Conservation (phyloP, 2,888 invertebrate species). For the Drosophila niveifrons region DNA sequence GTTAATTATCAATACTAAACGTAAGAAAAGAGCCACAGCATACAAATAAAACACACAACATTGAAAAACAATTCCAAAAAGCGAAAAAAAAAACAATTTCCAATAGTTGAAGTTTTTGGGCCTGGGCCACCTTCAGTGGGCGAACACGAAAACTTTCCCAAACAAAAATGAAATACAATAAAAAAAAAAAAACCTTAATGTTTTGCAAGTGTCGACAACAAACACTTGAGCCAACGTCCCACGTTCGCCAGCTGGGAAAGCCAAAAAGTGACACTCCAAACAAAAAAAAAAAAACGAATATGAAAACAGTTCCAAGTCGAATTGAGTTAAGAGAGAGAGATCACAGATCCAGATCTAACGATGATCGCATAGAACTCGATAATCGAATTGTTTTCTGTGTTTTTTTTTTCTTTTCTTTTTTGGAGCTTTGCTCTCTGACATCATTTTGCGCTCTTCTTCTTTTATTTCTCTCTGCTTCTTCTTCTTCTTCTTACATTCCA, state of each 20-base stretch:
- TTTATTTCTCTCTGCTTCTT: no score
- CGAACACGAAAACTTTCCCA: constrained; percentile 53
- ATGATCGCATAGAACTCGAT: constrained; percentile 32
- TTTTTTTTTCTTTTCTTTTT: neutral
- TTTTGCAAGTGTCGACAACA: constrained; percentile 31
- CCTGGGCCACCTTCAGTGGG: constrained; percentile 45
- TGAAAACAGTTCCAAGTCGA: constrained; percentile 1
- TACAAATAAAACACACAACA: constrained; percentile 19
- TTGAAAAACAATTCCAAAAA: constrained; percentile 40
- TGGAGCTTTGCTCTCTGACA: constrained; percentile 51
- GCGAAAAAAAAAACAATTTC: neutral
- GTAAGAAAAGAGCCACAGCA: constrained; percentile 24
- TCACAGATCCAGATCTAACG: constrained; percentile 40
- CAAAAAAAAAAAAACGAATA: neutral
- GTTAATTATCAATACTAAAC: constrained; percentile 72
- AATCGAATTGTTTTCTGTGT: constrained; percentile 3
- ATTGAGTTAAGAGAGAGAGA: neutral
- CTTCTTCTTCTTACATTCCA: constrained; percentile 22
- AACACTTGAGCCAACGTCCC: constrained; percentile 35
- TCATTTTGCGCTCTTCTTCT: no score
- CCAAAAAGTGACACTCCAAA: constrained; percentile 28
- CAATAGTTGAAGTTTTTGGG: neutral
- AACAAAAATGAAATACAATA: constrained; percentile 12
- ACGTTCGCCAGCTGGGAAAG: constrained; percentile 30
- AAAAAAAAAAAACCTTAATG: constrained; percentile 17